Base-by-base conservation (phyloP, 2,797 vertebrate genomes). In the Sebastes goodei region DNA sequence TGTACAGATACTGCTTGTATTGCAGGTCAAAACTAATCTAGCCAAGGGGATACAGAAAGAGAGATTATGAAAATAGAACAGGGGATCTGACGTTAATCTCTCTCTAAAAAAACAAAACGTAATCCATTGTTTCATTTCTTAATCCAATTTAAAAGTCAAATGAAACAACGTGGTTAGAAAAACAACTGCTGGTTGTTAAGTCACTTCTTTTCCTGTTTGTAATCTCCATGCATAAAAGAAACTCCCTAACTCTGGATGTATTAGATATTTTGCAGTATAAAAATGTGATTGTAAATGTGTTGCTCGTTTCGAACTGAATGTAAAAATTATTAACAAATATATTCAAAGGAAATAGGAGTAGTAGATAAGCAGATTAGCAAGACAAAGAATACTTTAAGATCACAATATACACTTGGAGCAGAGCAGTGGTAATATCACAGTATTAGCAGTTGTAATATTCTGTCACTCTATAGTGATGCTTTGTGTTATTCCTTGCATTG, bases 401-500 rank as follows among this genome's bases (percentile, higher is more conserved):
- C 5, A 56, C 17, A 71, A 38, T 35, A 29, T 14, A 15, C 29
- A 38, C 12, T 35, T 15, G 8, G 10, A 59, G 6, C 10, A 17
- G 8, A 25, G 7, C 32, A 17, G 35, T 14, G n/a, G 1, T 27
- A 27, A n/a, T 20, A 25, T 29, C 11, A 10, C 21, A 57, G 25
- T 5, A 9, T 10, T 8, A 57, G 53, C 21, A 1, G 32, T 20
- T 86, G 12, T 87, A 61, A 74, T 74, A 35, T 49, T 81, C 29
- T 80, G 57, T 66, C 64, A 75, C 35, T 88, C 57, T 78, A 55
- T 80, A 81, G 71, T 94, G 80, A 87, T 83, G 21, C 78, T 86
- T 74, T 89, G 87, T 93, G 71, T 97, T 95, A 94, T 93, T 94
- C 92, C 94, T 96, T 96, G 92, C 96, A 77, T 81, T 95, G 96